These are phyloP conservation scores for Spisula subtruncata DNA, from an alignment of 2,888 invertebrate species.

Conservation along the genomic window DNA sequence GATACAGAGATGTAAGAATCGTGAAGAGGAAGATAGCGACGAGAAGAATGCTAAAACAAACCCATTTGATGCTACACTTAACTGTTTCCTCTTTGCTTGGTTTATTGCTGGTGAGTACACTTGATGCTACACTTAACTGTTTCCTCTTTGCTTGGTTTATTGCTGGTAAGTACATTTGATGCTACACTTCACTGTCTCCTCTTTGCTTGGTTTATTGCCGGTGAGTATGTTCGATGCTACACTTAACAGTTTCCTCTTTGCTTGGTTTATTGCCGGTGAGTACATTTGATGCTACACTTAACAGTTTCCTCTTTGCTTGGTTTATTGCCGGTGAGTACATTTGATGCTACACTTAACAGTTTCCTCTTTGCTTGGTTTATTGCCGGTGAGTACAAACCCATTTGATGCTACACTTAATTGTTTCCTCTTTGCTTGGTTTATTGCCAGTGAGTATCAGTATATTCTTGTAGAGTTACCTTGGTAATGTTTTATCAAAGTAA, in stretches of 20 bases:
- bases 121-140: too few species aligned
- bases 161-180: too few species aligned
- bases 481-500: too few species aligned
- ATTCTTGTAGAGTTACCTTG: too few species aligned
- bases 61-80: constrained; percentile 81
- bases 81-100: constrained; percentile 91
- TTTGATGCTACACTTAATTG: constrained; percentile 82
- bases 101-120: constrained; percentile 91
- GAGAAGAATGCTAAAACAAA: constrained; percentile 81
- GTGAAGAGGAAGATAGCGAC: constrained; percentile 87
- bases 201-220: too few species aligned
- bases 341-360: too few species aligned
- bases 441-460: constrained; percentile 91
- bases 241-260: too few species aligned
- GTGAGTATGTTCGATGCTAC: too few species aligned
- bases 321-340: constrained; percentile 91
- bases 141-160: too few species aligned
- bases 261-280: too few species aligned
- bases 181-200: too few species aligned
- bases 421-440: constrained; percentile 92
- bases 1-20: constrained; percentile 89
- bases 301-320: constrained; percentile 91
- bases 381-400: constrained; percentile 82
- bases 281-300: constrained; percentile 81
- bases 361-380: too few species aligned